Evolutionary conservation across 2,113 vertebrate species (phyloP).

Genomic region (Scolopax mira): DNA sequence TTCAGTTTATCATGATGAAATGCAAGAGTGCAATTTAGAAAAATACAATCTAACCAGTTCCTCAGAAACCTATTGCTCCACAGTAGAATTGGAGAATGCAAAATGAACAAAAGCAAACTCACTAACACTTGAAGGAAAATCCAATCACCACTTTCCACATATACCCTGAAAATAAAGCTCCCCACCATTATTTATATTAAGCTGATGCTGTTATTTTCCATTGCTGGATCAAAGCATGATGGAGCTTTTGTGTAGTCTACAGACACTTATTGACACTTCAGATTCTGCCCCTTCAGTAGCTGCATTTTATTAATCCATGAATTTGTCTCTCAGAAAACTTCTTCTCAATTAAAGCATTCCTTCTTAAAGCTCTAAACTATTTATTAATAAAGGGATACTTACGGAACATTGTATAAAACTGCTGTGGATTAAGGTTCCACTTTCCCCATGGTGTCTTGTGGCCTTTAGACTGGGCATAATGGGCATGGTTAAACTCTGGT

Average conservation of each 20-base stretch:
- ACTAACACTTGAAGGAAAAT: neutral
- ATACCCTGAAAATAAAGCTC: neutral
- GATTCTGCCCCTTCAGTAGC: neutral
- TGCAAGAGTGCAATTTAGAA: neutral
- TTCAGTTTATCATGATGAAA: neutral
- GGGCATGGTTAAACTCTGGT: constrained; percentile 97
- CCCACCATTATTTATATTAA: neutral
- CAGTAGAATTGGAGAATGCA: neutral
- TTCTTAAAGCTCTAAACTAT: neutral
- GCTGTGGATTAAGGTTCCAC: constrained; percentile 98
- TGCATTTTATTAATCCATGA: neutral
- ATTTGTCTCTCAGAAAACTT: neutral
- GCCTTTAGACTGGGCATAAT: constrained; percentile 97
- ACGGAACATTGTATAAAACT: constrained; percentile 99
- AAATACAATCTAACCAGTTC: neutral
- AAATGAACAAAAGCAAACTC: neutral
- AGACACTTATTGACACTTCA: neutral
- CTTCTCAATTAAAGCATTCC: neutral
- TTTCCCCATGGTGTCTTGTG: constrained; percentile 99
- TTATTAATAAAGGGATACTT: constrained; percentile 69
- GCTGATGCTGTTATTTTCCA: neutral
- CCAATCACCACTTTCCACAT: neutral
- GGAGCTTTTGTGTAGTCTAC: neutral
- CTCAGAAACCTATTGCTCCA: neutral
- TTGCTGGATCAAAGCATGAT: neutral